phyloP scores from a whole-genome alignment of 2,797 vertebrate genomes.

The Pseudochromis fuscus region DNA sequence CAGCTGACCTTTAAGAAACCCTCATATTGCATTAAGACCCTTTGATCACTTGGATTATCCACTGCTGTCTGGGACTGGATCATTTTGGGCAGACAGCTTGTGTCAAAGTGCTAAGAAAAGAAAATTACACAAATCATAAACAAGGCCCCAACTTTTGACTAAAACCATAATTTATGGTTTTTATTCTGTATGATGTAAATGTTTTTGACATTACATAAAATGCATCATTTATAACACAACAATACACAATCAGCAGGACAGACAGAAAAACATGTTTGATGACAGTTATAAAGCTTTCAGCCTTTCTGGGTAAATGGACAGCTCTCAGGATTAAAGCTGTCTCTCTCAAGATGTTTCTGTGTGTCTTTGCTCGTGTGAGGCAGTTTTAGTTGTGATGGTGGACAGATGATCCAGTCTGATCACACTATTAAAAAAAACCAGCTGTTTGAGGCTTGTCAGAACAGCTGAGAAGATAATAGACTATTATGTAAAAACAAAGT shows the following conservation, averaged over 20 bases:
- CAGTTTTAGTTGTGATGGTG: conserved; percentile 19
- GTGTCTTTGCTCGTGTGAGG: conserved; percentile 12
- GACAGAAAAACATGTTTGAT: background rate
- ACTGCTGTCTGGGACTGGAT: conserved; percentile 71
- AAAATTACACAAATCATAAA: conserved; percentile 25
- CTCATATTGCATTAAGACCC: conserved; percentile 81
- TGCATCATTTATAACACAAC: background rate
- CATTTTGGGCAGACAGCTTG: conserved; percentile 37
- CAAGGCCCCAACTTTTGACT: conserved; percentile 12
- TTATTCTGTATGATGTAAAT: background rate
- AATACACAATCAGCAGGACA: background rate
- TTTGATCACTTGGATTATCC: conserved; percentile 82
- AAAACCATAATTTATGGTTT: background rate
- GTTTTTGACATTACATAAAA: conserved; percentile 1
- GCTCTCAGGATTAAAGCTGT: conserved; percentile 16
- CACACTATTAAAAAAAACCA: conserved; percentile 24
- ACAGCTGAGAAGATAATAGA: conserved; percentile 37
- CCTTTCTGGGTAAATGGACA: conserved; percentile 10
- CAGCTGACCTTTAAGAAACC: conserved; percentile 80
- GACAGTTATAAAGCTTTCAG: background rate
- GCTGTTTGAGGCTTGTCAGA: conserved; percentile 32
- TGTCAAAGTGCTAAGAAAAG: conserved; percentile 38
- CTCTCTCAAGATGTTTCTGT: conserved; percentile 22
- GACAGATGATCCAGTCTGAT: conserved; percentile 43
- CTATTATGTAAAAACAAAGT: conserved; percentile 47